Base-by-base conservation (phyloP, 2,797 vertebrate species). In the Danio jaintianensis region DNA sequence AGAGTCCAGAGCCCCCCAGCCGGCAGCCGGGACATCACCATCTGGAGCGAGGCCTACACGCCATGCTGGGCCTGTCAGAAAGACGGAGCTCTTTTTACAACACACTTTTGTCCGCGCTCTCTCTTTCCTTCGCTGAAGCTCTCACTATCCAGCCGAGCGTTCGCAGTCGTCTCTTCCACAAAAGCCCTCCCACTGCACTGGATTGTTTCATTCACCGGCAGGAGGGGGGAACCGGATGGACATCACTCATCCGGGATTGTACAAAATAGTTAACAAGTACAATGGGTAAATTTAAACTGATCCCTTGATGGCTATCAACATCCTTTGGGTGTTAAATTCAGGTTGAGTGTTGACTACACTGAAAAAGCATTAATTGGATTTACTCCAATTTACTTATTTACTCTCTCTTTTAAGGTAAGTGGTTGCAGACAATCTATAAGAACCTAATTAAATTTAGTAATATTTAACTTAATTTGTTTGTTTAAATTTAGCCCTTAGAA, bases 41-140 rank as follows among this genome's bases (percentile, higher is more conserved):
- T 93, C 91, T 91, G 92, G 92, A 92, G 78, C 84, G 36, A 64
- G 69, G 86, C 84, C 82, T 82, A 84, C 71, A 73, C 68, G 83
- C 78, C 84, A 83, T 68, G 87, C 90, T 87, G 88, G 79, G 84
- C 76, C 80, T 86, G 84, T 86, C 87, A 87, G 76, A 81, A 81
- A 91, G 91, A 92, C 89, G 78, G 84, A 91, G 86, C 86, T 83
- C 87, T 86, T 63, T 83, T 79, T 77, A 61, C 50, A 83, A 83
- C 81, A 82, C 81, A 67, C 67, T 82, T 55, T 80, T 67, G 62
- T 77, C 50, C 70, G 68, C 56, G 16, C 67, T 68, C 70, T 64
- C 38, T 40, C 42, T 29, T 29, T 79, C 29, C 40, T 82, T 61
- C 38, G 8, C 36, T 79, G 69, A 61, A 68, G 22, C 70, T 62